phyloP scores from a whole-genome alignment of 2,888 invertebrate genomes.

The Heliconius erato region DNA sequence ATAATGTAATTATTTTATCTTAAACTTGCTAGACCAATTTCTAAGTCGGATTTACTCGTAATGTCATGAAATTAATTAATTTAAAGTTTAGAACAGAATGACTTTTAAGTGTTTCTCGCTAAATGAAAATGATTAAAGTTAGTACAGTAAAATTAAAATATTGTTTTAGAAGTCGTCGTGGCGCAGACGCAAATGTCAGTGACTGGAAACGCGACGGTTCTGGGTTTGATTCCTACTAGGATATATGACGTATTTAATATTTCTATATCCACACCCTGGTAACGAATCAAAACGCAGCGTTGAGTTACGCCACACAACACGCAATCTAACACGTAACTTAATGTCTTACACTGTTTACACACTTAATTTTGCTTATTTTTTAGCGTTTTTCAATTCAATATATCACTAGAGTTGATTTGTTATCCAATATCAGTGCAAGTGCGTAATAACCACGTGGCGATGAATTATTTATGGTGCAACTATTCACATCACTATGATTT shows the following conservation, averaged over 20 bases:
- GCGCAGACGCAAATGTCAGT: no score
- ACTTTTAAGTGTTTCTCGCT: no score
- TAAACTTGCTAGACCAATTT: no score
- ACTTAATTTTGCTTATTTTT: not conserved
- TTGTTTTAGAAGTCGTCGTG: no score
- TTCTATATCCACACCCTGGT: not conserved
- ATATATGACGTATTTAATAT: not conserved
- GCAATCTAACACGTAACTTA: not conserved
- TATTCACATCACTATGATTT: not conserved
- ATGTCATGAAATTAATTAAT: no score
- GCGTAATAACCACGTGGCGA: conserved; percentile 22
- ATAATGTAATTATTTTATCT: no score
- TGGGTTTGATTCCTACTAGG: not conserved
- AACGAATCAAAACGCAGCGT: not conserved
- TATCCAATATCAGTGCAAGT: conserved; percentile 26
- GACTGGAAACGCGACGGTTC: no score
- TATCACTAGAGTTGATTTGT: conserved; percentile 13
- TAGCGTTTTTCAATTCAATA: not conserved
- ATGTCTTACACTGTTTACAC: not conserved
- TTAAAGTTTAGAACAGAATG: no score
- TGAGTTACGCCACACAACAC: not conserved
- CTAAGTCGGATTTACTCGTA: no score
- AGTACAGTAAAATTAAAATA: no score
- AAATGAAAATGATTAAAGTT: no score
- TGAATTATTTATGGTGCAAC: conserved; percentile 16